Base-by-base conservation (phyloP, 2,113 vertebrate genomes). In the Triplophysa siluroides region DNA sequence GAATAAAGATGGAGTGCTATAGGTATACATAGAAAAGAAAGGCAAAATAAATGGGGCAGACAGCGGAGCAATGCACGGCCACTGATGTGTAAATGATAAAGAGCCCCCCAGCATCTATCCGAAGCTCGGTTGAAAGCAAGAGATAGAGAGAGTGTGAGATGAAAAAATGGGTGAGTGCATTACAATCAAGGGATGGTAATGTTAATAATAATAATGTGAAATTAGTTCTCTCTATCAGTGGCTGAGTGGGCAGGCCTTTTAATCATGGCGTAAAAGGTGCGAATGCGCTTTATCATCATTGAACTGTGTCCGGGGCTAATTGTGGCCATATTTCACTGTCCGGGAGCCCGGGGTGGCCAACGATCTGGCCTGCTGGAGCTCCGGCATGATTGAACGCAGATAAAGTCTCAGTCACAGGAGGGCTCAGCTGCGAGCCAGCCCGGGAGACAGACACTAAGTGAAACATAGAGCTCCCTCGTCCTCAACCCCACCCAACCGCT, bases 271-370 rank as follows among this genome's bases (percentile, higher is more conserved):
- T 96, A 96, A 96, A 93, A 96, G 96, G 92, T 92, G 94, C 93
- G 88, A 92, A 92, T 89, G 90, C 92, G 94, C 94, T 95, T 95
- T 95, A 96, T 96, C 95, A 96, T 96, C 95, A 96, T 95, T 96
- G 95, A 96, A 96, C 96, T 96, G 94, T 96, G 95, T 96, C 95
- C 91, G 84, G 90, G 93, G 95, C 95, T 97, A 97, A 97, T 97
- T 97, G 95, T 95, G 91, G 94, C 95, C 93, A 97, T 97, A 96
- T 95, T 96, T 97, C 96, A 97, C 95, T 96, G 95, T 97, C 96
- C 93, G 86, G 84, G 88, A 90, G 93, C 89, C 88, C 47, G 76
- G 81, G 78, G 81, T 83, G 85, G 86, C 84, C 80, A 85, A 84
- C 78, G 85, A 85, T 86, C 83, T 83, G 86, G 85, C 86, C 84